Conservation (phyloP, 2,113 vertebrate species). For the Petromus typicus region DNA sequence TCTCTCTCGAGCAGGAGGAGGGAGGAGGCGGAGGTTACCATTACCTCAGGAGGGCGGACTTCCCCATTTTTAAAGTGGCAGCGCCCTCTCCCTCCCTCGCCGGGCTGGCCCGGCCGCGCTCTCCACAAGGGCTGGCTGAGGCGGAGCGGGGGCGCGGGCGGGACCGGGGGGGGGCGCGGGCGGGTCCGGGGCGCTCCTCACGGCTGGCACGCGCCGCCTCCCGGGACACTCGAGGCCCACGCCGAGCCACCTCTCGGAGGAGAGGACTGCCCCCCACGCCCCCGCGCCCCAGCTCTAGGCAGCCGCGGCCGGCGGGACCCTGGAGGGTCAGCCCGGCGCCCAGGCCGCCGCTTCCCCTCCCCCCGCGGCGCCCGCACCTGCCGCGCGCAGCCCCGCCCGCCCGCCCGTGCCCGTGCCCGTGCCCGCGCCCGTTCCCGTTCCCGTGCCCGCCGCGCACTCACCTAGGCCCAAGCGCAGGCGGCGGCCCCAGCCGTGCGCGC, state of each 20-base stretch:
- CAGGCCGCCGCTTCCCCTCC: background rate
- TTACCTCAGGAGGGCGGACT: conserved; percentile 86
- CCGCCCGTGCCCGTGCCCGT: too few species aligned
- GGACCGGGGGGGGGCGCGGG: background rate
- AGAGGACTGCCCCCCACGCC: background rate
- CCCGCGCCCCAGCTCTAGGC: background rate
- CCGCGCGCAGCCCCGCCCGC: conserved; percentile 25
- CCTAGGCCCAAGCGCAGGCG: conserved; percentile 50
- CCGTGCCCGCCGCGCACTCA: conserved; percentile 65
- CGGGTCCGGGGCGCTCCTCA: background rate
- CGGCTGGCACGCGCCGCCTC: background rate
- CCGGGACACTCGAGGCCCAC: background rate
- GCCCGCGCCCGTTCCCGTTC: too few species aligned
- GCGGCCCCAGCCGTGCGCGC: background rate
- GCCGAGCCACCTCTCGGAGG: background rate
- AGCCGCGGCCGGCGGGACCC: background rate
- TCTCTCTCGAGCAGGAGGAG: conserved; percentile 78
- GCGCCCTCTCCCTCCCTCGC: conserved; percentile 52
- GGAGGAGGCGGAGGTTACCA: conserved; percentile 82
- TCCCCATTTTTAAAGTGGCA: conserved; percentile 80
- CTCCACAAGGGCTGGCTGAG: background rate
- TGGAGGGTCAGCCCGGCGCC: background rate
- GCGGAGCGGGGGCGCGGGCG: background rate
- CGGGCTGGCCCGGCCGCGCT: background rate
- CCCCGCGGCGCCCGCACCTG: conserved; percentile 63